phyloP scores from a whole-genome alignment of 2,888 invertebrate species.

The Criorhina ranunculi region DNA sequence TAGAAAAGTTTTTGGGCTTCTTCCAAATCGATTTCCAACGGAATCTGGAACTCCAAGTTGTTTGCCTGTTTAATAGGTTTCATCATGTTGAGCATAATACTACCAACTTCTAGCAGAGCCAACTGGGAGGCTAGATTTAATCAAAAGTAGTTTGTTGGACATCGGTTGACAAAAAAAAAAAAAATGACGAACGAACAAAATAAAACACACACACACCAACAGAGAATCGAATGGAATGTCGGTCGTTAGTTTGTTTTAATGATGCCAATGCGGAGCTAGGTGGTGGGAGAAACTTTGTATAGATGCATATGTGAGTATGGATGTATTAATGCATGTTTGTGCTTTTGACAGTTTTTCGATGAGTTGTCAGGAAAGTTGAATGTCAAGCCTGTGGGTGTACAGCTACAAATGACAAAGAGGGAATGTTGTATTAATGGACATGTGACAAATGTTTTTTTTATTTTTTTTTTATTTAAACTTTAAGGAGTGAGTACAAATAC shows the following conservation, averaged over 20 bases:
- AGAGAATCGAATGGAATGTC: slow-evolving; percentile 24
- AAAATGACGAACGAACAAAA: slow-evolving; percentile 9
- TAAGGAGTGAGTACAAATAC: neutral
- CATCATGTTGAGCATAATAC: slow-evolving; percentile 40
- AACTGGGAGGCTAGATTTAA: slow-evolving; percentile 41
- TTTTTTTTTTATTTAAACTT: neutral
- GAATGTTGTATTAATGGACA: slow-evolving; percentile 9
- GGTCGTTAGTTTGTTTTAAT: slow-evolving; percentile 64
- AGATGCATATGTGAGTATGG: too few species aligned
- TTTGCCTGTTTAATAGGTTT: slow-evolving; percentile 50
- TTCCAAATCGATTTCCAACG: slow-evolving; percentile 74
- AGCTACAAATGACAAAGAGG: neutral
- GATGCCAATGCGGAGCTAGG: slow-evolving; percentile 33
- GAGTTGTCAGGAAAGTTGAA: slow-evolving; percentile 42
- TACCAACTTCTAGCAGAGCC: neutral
- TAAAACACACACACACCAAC: neutral
- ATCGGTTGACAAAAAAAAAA: slow-evolving; percentile 44
- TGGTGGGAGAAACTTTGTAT: slow-evolving; percentile 14
- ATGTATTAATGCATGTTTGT: slow-evolving; percentile 10
- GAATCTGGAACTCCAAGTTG: slow-evolving; percentile 41
- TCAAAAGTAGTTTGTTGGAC: slow-evolving; percentile 62
- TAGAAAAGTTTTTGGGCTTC: slow-evolving; percentile 65
- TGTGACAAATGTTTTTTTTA: slow-evolving; percentile 24
- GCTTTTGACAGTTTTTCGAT: slow-evolving; percentile 57
- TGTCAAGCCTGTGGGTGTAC: slow-evolving; percentile 24